These are phyloP conservation scores for Trogon surrucura DNA, from an alignment of 2,113 vertebrate species.

Conservation along the genomic window DNA sequence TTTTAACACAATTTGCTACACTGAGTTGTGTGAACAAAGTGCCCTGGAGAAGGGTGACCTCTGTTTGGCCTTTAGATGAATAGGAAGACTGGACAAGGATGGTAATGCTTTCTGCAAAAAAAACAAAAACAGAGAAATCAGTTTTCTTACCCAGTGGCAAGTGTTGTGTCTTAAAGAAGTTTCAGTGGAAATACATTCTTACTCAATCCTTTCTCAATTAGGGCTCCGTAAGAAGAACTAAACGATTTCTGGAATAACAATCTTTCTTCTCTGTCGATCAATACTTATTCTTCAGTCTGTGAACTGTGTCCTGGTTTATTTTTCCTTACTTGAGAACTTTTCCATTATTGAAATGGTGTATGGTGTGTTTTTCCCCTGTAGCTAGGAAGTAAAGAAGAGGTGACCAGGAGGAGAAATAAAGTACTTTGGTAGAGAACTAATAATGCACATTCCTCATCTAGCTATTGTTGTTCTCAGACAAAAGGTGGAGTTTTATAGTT, in stretches of 20 bases:
- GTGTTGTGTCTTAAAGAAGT: neutral
- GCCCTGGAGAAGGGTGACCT: neutral
- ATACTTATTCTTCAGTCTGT: neutral
- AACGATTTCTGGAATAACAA: neutral
- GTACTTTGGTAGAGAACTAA: neutral
- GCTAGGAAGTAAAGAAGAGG: neutral
- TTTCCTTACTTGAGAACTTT: neutral
- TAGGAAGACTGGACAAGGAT: neutral
- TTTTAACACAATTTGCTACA: neutral
- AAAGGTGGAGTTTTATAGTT: rapidly evolving
- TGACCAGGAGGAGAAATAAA: neutral
- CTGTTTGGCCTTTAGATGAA: neutral
- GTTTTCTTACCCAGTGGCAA: neutral
- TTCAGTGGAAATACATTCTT: neutral
- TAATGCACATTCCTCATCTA: neutral
- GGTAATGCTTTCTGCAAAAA: neutral
- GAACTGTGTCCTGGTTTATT: neutral
- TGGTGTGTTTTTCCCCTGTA: neutral
- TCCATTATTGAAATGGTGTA: neutral
- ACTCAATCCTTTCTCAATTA: neutral
- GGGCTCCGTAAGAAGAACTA: neutral
- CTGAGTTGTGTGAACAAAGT: neutral
- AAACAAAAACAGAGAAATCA: neutral
- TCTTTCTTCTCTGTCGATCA: neutral
- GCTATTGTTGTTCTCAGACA: neutral